Evolutionary conservation across 2,888 invertebrate genomes (phyloP).

Genomic region (Chrysolina haemoptera): DNA sequence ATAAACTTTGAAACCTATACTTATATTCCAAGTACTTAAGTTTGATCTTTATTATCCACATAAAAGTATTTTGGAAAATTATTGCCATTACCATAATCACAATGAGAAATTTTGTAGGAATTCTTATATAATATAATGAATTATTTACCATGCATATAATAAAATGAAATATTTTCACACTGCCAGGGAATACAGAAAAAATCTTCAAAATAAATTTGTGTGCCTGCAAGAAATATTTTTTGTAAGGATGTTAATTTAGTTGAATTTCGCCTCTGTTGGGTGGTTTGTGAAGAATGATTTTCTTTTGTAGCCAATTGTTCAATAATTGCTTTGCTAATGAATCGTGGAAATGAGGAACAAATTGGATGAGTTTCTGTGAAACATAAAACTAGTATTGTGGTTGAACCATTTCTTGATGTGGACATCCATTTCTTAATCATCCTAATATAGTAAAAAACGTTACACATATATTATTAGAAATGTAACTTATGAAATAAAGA

Average conservation of each 20-base stretch:
- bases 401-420: conserved; percentile 48
- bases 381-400: conserved; percentile 40
- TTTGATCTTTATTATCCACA: background rate
- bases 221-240: background rate
- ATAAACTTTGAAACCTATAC: background rate
- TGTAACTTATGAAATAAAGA: conserved; percentile 44
- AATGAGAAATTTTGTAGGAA: background rate
- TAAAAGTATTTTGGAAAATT: conserved; percentile 27
- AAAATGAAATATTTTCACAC: conserved; percentile 38
- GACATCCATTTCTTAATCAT: conserved; percentile 44
- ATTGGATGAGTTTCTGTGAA: conserved; percentile 22
- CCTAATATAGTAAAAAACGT: conserved; percentile 37
- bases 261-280: background rate
- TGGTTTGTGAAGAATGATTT: background rate
- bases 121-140: background rate
- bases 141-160: background rate
- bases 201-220: conserved; percentile 18
- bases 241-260: background rate
- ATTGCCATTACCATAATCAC: conserved; percentile 9
- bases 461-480: conserved; percentile 42
- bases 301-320: too few species aligned
- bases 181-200: conserved; percentile 37
- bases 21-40: background rate
- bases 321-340: conserved; percentile 1
- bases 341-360: conserved; percentile 10